Percentiles rank a stretch among this genome's conserved stretches.
Evolutionary conservation across 2,113 vertebrate genomes (phyloP).

Genomic region (Albula glossodonta): DNA sequence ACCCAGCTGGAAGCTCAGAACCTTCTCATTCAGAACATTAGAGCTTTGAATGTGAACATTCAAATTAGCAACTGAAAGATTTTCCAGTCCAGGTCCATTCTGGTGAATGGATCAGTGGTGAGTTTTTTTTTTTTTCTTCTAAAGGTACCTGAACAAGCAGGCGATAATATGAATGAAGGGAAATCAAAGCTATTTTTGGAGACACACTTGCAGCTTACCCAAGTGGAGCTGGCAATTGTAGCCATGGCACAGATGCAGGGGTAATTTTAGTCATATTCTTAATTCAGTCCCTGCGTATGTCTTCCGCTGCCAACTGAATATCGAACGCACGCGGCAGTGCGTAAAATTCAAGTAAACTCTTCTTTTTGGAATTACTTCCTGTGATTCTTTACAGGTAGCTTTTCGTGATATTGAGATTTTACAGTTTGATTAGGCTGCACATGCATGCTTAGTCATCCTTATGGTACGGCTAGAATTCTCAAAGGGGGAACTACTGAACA

Average conservation of each 20-base stretch:
- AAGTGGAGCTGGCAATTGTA: constrained; percentile 13
- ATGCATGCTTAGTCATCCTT: too few species aligned
- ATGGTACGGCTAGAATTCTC: too few species aligned
- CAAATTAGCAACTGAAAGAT: neutral
- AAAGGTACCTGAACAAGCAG: neutral
- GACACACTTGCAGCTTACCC: neutral
- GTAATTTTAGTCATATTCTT: neutral
- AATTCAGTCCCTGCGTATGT: neutral
- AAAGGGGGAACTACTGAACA: too few species aligned
- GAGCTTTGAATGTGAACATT: neutral
- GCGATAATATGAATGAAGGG: neutral
- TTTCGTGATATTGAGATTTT: too few species aligned
- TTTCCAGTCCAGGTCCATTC: neutral
- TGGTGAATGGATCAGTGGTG: too few species aligned
- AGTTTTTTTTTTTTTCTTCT: neutral
- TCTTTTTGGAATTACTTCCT: too few species aligned
- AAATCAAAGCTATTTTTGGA: neutral
- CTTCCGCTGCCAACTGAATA: neutral
- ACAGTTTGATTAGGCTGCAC: too few species aligned
- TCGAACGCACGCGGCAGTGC: neutral
- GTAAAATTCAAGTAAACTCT: too few species aligned
- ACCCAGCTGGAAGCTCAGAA: neutral
- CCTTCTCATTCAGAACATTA: neutral
- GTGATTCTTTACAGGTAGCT: too few species aligned
- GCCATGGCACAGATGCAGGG: neutral